phyloP scores from a whole-genome alignment of 1,140 invertebrate genomes.

The Eubasilissa regina region DNA sequence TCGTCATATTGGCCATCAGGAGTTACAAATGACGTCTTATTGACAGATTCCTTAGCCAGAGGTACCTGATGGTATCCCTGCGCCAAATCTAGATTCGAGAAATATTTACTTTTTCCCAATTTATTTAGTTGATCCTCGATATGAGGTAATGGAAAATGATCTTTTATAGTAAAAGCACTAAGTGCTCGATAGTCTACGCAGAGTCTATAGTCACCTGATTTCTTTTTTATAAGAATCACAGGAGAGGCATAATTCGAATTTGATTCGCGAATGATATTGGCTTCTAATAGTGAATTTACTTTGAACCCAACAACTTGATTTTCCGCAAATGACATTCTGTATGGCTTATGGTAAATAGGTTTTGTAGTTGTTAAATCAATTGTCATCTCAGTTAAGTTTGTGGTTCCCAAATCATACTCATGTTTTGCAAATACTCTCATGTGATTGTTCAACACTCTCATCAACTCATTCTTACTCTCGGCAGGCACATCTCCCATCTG shows the following conservation, averaged over 20 bases:
- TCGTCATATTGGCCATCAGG: neutral
- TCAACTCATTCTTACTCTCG: neutral
- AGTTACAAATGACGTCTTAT: slow-evolving; percentile 10
- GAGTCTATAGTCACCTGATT: slow-evolving; percentile 55
- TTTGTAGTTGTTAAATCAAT: neutral
- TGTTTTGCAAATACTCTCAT: neutral
- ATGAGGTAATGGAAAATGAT: slow-evolving; percentile 57
- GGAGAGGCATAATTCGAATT: slow-evolving; percentile 62
- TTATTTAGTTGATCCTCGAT: slow-evolving; percentile 60
- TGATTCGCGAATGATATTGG: slow-evolving; percentile 57
- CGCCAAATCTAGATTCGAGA: slow-evolving; percentile 53
- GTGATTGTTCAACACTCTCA: neutral
- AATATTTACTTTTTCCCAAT: slow-evolving; percentile 41
- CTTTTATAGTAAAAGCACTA: slow-evolving; percentile 62
- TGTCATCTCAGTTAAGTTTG: neutral
- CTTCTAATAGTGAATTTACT: slow-evolving; percentile 47
- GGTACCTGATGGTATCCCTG: slow-evolving; percentile 55
- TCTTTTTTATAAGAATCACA: slow-evolving; percentile 61
- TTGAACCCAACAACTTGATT: neutral
- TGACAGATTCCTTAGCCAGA: slow-evolving; percentile 18
- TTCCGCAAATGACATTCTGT: slow-evolving; percentile 5
- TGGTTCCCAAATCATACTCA: slow-evolving; percentile 1
- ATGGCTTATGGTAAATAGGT: neutral
- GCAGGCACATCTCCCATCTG: neutral
- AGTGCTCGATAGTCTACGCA: slow-evolving; percentile 62